These are phyloP conservation scores for Agrypnia vestita DNA, from an alignment of 1,140 invertebrate genomes.

Conservation along the genomic window DNA sequence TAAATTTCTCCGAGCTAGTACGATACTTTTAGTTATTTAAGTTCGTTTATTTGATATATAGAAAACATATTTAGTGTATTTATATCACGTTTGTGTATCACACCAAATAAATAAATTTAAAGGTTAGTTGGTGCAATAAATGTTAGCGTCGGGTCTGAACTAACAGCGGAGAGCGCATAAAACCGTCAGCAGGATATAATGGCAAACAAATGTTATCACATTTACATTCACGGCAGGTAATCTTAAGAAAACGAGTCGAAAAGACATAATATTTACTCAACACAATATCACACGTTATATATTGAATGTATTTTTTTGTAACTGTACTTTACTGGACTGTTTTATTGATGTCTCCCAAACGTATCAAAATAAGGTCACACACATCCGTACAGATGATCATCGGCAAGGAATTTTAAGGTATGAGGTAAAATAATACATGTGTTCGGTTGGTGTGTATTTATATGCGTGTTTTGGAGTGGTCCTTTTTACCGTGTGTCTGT, in stretches of 20 bases:
- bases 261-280: neutral
- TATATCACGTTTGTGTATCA: slow-evolving; percentile 26
- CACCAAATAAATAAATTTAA: slow-evolving; percentile 36
- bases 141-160: slow-evolving; percentile 37
- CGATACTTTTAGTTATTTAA: no score
- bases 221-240: neutral
- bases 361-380: neutral
- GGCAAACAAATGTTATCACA: slow-evolving; percentile 14
- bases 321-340: neutral
- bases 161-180: slow-evolving; percentile 35
- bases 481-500: no score
- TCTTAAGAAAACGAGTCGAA: neutral
- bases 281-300: neutral
- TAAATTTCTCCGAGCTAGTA: no score
- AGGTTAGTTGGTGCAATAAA: slow-evolving; percentile 35
- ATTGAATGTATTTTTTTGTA: neutral
- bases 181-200: slow-evolving; percentile 33
- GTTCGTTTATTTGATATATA: no score
- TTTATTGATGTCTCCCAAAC: no score
- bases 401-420: neutral
- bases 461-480: no score
- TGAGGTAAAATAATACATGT: neutral
- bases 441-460: no score
- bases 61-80: neutral
- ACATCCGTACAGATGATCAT: neutral